Base-by-base conservation (phyloP, 2,888 invertebrate genomes). In the Lydus trimaculatus region DNA sequence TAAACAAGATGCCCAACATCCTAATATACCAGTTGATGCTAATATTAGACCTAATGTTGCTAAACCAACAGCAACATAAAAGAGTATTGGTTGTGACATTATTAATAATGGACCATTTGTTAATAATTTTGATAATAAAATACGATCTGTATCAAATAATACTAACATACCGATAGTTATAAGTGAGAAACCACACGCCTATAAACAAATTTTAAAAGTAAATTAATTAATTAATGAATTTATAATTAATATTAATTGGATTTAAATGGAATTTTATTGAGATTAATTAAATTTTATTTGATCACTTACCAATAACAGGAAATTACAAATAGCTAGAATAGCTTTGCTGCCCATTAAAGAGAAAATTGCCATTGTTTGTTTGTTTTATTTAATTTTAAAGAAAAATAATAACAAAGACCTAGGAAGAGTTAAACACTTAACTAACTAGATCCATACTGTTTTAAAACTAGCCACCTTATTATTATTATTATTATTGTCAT, bases 1-100 rank as follows among this genome's bases (percentile, higher is more conserved):
- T 77, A 93, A 87, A 78, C 92, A 93, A 0, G 92, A 91, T 0
- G 93, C 93, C 94, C 94, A 94, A 83, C 93, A 94, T 61, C 94
- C 94, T 23, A 94, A 84, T 59, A 94, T 89, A 4, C 92, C 91
- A 0, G 91, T 89, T 7, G 91, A 86, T 64, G 92, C 90, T 63
- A 93, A 88, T 39, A 90, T 83, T 64, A 94, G 87, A 0, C 94
- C 94, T 0, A 91, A 87, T 0, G 88, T 87, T n/a, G 92, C 88
- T 62, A 93, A 83, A 2, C 90, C 91, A 61, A 94, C 87, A 0
- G 93, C 91, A 8, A 92, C 86, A 80, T 94, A 94, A 81, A 94
- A 92, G 77, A 94, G 90, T 15, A 94, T 87, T 0, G 94, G 93
- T 78, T 94, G 91, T 0, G 90, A 88, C 67, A 92, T 84, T n/a